These are phyloP conservation scores for Drosophila setifemur DNA, from an alignment of 1,140 invertebrate genomes.

Conservation along the genomic window DNA sequence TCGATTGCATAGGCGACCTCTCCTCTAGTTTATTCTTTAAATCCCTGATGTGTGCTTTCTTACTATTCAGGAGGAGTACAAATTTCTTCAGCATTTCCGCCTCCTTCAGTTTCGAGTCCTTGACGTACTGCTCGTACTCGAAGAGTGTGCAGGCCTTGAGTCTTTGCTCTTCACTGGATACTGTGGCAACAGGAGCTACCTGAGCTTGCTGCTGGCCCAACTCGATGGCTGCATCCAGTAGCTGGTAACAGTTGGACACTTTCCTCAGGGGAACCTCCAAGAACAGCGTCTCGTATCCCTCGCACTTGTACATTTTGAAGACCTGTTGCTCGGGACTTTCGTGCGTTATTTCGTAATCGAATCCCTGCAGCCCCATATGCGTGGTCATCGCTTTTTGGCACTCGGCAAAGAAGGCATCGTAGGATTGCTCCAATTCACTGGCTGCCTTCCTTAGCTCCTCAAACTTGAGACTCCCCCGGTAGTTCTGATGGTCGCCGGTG, in stretches of 20 bases:
- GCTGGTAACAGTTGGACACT: conserved; percentile 34
- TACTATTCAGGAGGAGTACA: conserved; percentile 49
- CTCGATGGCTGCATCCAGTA: conserved; percentile 57
- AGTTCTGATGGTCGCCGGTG: conserved; percentile 30
- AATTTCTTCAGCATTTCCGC: conserved; percentile 47
- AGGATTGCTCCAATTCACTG: conserved; percentile 38
- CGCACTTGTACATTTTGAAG: conserved; percentile 60
- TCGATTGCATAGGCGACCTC: background rate
- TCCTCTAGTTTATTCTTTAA: conserved; percentile 34
- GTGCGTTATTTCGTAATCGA: conserved; percentile 50
- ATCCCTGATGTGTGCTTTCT: conserved; percentile 49
- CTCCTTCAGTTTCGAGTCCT: conserved; percentile 20
- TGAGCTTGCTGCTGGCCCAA: background rate
- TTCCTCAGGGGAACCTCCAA: conserved; percentile 39
- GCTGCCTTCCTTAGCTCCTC: conserved; percentile 40
- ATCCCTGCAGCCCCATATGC: conserved; percentile 48
- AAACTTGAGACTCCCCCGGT: conserved; percentile 36
- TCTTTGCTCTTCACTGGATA: background rate
- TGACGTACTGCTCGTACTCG: conserved; percentile 52
- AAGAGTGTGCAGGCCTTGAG: background rate
- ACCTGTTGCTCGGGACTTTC: background rate
- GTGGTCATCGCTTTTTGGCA: conserved; percentile 55
- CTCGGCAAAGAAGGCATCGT: conserved; percentile 33
- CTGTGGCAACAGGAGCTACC: background rate
- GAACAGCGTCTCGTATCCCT: conserved; percentile 57